A percentile compares a stretch with the other conserved stretches of the same genome.
These are phyloP conservation scores for Drosophila leonis DNA, from an alignment of 2,888 invertebrate genomes.

Conservation along the genomic window DNA sequence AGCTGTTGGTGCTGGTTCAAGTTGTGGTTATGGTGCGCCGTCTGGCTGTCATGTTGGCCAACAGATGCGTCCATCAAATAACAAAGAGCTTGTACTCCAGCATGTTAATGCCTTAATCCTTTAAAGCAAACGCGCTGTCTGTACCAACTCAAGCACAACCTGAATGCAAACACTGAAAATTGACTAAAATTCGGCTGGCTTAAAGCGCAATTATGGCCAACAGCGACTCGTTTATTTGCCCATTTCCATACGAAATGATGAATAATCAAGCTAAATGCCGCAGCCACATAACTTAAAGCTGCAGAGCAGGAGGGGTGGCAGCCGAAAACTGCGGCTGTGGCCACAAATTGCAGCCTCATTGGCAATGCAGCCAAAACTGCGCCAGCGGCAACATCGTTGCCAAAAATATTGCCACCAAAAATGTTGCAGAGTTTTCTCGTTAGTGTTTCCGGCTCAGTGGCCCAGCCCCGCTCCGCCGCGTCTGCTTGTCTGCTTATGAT, in stretches of 20 bases:
- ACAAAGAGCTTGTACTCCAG: conserved; percentile 62
- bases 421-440: conserved; percentile 62
- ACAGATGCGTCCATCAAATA: conserved; percentile 55
- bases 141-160: conserved; percentile 19
- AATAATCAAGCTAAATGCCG: conserved; percentile 60
- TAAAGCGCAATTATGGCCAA: conserved; percentile 26
- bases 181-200: conserved; percentile 25
- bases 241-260: conserved; percentile 33
- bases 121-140: conserved; percentile 55
- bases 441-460: conserved; percentile 56
- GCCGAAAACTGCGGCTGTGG: conserved; percentile 11
- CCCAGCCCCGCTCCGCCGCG: background rate
- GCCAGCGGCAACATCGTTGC: conserved; percentile 37
- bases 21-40: conserved; percentile 20
- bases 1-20: background rate
- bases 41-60: conserved; percentile 66
- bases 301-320: background rate
- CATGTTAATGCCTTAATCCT: conserved; percentile 70
- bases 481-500: background rate
- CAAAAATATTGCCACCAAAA: conserved; percentile 51
- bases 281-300: conserved; percentile 5
- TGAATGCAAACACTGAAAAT: conserved; percentile 24
- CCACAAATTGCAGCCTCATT: conserved; percentile 36
- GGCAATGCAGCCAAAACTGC: conserved; percentile 30
- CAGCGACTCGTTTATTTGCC: background rate